phyloP scores from a whole-genome alignment of 2,797 vertebrate species.

The Scomberomorus guttatus region DNA sequence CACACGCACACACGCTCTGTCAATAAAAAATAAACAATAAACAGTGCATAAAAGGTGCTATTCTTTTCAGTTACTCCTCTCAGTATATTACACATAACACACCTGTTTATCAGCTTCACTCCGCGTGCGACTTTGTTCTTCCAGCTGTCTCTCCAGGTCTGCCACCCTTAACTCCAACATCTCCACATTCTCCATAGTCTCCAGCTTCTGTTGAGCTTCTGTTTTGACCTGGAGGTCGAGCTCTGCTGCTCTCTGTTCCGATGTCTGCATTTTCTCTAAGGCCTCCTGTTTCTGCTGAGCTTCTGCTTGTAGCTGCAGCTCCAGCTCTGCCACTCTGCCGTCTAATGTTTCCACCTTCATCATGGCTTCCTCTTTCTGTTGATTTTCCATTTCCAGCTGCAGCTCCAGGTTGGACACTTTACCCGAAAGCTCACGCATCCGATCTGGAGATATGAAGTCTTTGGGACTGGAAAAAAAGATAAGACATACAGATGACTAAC shows the following conservation, averaged over 20 bases:
- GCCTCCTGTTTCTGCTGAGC: slow-evolving; percentile 66
- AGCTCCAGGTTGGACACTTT: slow-evolving; percentile 75
- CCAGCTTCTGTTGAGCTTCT: slow-evolving; percentile 37
- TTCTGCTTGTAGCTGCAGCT: slow-evolving; percentile 66
- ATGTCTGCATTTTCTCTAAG: slow-evolving; percentile 29
- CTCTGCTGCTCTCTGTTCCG: slow-evolving; percentile 54
- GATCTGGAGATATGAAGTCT: slow-evolving; percentile 42
- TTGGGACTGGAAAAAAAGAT: slow-evolving; percentile 43
- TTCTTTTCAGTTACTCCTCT: background rate
- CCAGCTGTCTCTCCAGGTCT: slow-evolving; percentile 66
- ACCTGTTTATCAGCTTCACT: slow-evolving; percentile 51
- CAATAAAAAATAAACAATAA: background rate
- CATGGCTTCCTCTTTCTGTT: slow-evolving; percentile 65
- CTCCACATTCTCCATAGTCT: slow-evolving; percentile 35
- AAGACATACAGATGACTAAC: background rate
- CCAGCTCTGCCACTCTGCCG: slow-evolving; percentile 41
- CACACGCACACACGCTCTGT: background rate
- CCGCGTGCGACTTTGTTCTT: slow-evolving; percentile 27
- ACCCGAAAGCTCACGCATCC: slow-evolving; percentile 47
- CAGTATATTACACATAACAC: background rate
- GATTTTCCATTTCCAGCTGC: slow-evolving; percentile 68
- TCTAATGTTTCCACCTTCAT: slow-evolving; percentile 22
- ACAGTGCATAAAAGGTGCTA: background rate
- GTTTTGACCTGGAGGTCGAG: slow-evolving; percentile 60
- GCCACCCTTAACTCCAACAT: slow-evolving; percentile 56